phyloP scores from a whole-genome alignment of 2,797 vertebrate species.

The Garrulus glandarius region DNA sequence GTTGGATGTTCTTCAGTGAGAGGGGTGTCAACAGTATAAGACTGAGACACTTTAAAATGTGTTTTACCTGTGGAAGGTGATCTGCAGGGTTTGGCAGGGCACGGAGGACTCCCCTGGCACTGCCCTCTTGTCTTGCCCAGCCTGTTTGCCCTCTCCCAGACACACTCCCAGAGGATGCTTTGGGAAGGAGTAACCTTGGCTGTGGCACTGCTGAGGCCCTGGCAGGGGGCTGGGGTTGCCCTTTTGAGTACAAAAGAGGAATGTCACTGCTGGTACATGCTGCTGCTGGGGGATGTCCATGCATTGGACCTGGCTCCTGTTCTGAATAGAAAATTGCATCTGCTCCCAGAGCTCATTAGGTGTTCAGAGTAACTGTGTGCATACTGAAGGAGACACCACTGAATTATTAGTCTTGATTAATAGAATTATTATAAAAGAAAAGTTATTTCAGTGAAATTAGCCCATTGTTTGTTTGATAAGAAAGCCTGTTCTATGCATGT shows the following conservation, averaged over 20 bases:
- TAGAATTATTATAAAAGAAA: neutral
- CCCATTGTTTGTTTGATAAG: neutral
- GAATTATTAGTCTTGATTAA: neutral
- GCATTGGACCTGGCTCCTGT: neutral
- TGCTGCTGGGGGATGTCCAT: neutral
- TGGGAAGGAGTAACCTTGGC: neutral
- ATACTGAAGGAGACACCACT: neutral
- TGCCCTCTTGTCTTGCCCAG: neutral
- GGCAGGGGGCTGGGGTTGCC: neutral
- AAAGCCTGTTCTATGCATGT: neutral
- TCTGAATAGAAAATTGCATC: neutral
- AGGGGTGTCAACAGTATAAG: neutral
- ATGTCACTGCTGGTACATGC: accelerated
- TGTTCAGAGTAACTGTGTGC: neutral
- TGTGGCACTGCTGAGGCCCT: neutral
- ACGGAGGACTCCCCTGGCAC: neutral
- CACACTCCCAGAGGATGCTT: neutral
- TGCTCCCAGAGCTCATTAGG: neutral
- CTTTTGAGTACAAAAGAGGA: neutral
- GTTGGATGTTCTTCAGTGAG: neutral
- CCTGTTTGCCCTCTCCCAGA: neutral
- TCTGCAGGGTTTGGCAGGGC: neutral
- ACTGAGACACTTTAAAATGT: neutral
- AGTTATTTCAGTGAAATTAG: neutral
- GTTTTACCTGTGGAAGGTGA: neutral